These are phyloP conservation scores for Arge pagana DNA, from an alignment of 2,888 invertebrate genomes.

Conservation along the genomic window DNA sequence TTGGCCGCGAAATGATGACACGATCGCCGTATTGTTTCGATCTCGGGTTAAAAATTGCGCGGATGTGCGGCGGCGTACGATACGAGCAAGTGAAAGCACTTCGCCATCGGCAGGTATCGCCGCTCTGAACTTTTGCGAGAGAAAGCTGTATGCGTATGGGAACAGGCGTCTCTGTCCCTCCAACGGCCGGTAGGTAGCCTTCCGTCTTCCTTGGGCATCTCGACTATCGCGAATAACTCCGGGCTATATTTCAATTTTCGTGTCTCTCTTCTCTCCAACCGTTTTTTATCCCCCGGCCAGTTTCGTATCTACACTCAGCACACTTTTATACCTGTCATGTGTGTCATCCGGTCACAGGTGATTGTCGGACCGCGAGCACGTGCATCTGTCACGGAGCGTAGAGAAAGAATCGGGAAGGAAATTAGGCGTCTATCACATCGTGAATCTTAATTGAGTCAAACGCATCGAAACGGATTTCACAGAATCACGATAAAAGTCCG, in stretches of 20 bases:
- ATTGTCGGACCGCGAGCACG: not conserved
- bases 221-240: constrained; percentile 1
- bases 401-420: too few relatives aligned
- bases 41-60: too few relatives aligned
- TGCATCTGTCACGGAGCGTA: too few relatives aligned
- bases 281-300: not conserved
- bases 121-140: constrained; percentile 20
- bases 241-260: constrained; percentile 2
- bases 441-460: too few relatives aligned
- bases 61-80: too few relatives aligned
- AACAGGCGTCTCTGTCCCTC: too few relatives aligned
- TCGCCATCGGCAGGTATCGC: constrained; percentile 10
- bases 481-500: too few relatives aligned
- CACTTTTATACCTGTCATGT: constrained; percentile 8
- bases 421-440: too few relatives aligned
- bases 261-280: not conserved
- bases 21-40: too few relatives aligned
- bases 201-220: constrained; percentile 1
- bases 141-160: too few relatives aligned
- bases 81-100: constrained; percentile 20
- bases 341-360: constrained; percentile 15
- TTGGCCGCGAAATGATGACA: too few relatives aligned
- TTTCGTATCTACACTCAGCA: not conserved
- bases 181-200: too few relatives aligned
- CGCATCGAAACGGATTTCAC: not conserved